Base-by-base conservation (phyloP, 2,888 invertebrate genomes). In the Drosophila recens region DNA sequence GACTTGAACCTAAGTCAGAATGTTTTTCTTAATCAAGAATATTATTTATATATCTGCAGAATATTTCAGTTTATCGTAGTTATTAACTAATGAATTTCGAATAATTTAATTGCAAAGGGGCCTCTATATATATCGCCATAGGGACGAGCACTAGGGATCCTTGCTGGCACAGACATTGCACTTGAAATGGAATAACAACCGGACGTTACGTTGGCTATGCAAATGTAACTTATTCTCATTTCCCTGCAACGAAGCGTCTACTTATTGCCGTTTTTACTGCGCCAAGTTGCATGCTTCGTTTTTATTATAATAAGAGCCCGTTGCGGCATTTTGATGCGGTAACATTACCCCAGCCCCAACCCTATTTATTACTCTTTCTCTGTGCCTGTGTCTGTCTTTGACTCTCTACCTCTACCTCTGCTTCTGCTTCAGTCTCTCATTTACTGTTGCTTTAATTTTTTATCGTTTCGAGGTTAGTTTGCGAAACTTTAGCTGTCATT, bases 401-500 rank as follows among this genome's bases (percentile, higher is more conserved):
- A 27, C 40, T 23, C 15, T 11, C 48, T 11, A 10, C 11, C 51
- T 43, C 6, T 27, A 6, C 27, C 17, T 46, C 20, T 61, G 36
- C 43, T 63, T 52, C 36, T 56, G 27, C 48, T 34, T 23, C 30
- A 15, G 61, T 57, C 52, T 57, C 63, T 68, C 68, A 80, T 72
- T 73, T 73, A 49, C 66, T 75, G 79, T 86, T 79, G 80, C 83
- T 79, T 85, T 87, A 81, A 82, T 87, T 87, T 87, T 82, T 85
- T 87, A 87, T 85, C 82, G 87, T 81, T 78, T 72, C 72, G 86
- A 82, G 87, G 87, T 78, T 89, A 87, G 87, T 87, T 86, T 79
- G 79, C 72, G 74, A 87, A 87, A 89, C 82, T 87, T 87, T 87
- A 66, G 82, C 86, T 89, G 88, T 87, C 87, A 87, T 89, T 87